Evolutionary conservation across 2,113 vertebrate genomes (phyloP).

Genomic region (Rhinopomastus cyanomelas): DNA sequence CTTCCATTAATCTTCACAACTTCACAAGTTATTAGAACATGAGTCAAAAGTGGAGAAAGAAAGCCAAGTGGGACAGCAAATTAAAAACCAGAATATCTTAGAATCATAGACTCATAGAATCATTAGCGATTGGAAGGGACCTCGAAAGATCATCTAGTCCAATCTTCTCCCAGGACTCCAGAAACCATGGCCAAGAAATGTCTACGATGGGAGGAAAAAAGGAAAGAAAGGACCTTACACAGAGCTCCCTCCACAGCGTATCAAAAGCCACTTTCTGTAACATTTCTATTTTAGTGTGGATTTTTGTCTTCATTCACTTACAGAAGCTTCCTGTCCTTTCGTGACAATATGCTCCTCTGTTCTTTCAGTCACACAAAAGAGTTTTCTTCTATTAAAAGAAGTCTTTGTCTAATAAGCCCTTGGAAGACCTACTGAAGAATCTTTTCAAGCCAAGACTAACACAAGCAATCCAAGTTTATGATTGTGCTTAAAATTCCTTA

Average conservation of each 20-base stretch:
- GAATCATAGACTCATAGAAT: too few relatives aligned
- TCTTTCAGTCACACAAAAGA: background rate
- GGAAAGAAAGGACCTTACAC: background rate
- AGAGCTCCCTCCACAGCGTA: background rate
- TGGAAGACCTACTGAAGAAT: background rate
- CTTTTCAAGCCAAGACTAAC: background rate
- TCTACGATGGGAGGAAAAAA: background rate
- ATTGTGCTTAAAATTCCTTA: background rate
- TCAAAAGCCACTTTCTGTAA: background rate
- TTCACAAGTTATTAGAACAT: background rate
- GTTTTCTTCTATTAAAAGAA: background rate
- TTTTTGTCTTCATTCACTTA: background rate
- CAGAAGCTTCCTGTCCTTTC: slow-evolving; percentile 1
- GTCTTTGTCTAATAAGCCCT: background rate
- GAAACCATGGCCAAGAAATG: background rate
- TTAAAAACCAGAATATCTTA: background rate
- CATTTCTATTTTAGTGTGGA: background rate
- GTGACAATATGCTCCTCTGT: background rate
- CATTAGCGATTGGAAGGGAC: too few relatives aligned
- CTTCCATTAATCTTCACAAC: background rate
- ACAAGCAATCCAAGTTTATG: background rate
- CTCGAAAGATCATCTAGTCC: too few relatives aligned
- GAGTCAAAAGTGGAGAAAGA: background rate
- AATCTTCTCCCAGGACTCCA: background rate
- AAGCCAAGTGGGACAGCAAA: background rate